These are phyloP conservation scores for Uropsilus gracilis DNA, from an alignment of 2,113 vertebrate species.

Conservation along the genomic window DNA sequence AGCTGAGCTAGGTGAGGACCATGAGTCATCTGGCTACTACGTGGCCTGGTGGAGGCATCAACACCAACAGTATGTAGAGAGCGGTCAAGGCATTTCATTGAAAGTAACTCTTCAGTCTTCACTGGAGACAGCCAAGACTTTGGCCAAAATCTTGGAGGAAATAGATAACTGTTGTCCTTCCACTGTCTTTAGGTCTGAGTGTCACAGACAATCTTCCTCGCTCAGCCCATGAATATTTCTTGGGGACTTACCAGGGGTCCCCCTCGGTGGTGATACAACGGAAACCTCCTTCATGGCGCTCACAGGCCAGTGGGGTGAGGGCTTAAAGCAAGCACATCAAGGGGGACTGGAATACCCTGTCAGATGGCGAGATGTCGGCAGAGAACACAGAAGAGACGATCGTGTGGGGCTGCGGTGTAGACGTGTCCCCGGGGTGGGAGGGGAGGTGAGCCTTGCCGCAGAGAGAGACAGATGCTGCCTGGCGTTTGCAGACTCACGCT, in stretches of 20 bases:
- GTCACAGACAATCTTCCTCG: not conserved
- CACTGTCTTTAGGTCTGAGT: not conserved
- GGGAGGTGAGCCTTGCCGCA: not conserved
- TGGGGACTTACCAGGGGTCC: not conserved
- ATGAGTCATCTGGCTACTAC: too few species aligned
- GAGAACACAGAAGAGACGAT: not conserved
- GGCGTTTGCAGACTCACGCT: not conserved
- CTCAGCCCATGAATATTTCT: not conserved
- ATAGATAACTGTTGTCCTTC: not conserved
- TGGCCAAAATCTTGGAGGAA: not conserved
- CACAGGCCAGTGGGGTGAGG: not conserved
- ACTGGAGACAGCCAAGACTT: not conserved
- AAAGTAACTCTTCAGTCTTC: not conserved
- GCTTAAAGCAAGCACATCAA: not conserved
- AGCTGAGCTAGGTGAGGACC: not conserved
- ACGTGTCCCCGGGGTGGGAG: not conserved
- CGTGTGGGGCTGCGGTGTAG: accelerated
- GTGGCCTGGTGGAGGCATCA: not conserved
- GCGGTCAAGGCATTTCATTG: not conserved
- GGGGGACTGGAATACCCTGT: not conserved
- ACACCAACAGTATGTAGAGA: not conserved
- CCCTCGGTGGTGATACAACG: not conserved
- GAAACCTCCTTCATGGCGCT: not conserved
- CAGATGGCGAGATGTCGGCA: accelerated
- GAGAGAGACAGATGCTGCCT: not conserved